These are phyloP conservation scores for Hypothenemus hampei DNA, from an alignment of 1,140 invertebrate species.

Conservation along the genomic window DNA sequence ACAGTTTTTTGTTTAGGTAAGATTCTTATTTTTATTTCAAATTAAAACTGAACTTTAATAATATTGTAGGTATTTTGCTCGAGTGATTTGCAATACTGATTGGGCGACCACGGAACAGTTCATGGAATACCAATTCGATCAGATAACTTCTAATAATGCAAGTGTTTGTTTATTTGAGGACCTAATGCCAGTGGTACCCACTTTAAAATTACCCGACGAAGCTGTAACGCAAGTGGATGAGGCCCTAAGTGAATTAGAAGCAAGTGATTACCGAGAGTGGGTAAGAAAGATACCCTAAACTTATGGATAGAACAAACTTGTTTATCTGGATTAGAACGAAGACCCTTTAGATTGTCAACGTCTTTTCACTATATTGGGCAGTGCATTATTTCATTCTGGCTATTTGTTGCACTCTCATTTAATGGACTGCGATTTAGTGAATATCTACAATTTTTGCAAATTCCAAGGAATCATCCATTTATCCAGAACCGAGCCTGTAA, in stretches of 20 bases:
- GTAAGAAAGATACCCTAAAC: conserved; percentile 44
- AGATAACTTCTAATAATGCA: neutral
- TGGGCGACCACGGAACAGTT: conserved; percentile 37
- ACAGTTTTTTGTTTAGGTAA: conserved; percentile 51
- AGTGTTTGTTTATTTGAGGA: conserved; percentile 39
- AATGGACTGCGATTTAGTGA: conserved; percentile 61
- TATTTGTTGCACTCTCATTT: conserved; percentile 70
- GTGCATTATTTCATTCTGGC: conserved; percentile 65
- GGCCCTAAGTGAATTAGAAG: conserved; percentile 72
- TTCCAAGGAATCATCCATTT: conserved; percentile 64
- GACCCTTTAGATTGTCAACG: conserved; percentile 72
- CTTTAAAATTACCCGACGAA: conserved; percentile 64
- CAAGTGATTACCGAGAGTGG: conserved; percentile 78
- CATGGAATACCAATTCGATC: conserved; percentile 19
- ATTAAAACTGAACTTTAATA: neutral
- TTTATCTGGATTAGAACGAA: conserved; percentile 57
- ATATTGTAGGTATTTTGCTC: conserved; percentile 46
- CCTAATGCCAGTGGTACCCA: conserved; percentile 49
- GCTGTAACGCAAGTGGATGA: conserved; percentile 72
- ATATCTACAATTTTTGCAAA: conserved; percentile 64
- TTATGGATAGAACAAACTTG: neutral
- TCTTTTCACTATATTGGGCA: conserved; percentile 69
- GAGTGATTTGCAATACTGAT: conserved; percentile 42
- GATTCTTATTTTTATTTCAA: neutral
- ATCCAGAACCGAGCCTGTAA: conserved; percentile 58